Evolutionary conservation across 92 coral and sea anemone genomes (phyloP).

Genomic region (Palythoa heliodiscus): DNA sequence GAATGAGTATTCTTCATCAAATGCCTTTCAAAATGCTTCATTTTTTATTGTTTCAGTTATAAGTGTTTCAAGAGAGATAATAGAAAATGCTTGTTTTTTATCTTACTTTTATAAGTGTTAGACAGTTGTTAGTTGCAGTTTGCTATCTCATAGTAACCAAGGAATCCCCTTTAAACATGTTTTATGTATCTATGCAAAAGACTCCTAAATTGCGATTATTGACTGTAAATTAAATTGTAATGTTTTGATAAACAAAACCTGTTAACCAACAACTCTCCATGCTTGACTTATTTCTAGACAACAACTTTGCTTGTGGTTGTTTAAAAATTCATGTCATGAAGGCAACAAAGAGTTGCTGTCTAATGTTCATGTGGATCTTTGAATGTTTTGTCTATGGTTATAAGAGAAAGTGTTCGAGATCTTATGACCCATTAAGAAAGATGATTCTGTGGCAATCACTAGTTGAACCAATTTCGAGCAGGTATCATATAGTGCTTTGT

Average conservation of each 20-base stretch:
- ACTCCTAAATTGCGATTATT: background rate
- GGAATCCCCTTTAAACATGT: slow-evolving; percentile 29
- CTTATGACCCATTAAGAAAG: slow-evolving; percentile 36
- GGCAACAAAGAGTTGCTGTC: slow-evolving; percentile 39
- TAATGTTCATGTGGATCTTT: slow-evolving; percentile 1
- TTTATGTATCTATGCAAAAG: background rate
- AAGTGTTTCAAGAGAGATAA: no score
- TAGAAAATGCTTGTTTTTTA: no score
- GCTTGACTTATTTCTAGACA: slow-evolving; percentile 45
- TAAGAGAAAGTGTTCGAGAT: slow-evolving; percentile 5
- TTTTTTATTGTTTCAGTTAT: no score
- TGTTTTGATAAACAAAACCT: slow-evolving; percentile 16
- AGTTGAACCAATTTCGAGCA: slow-evolving; percentile 3
- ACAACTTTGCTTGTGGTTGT: slow-evolving; percentile 67
- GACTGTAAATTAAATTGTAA: background rate
- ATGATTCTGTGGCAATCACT: background rate
- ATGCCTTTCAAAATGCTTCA: no score
- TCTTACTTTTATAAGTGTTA: background rate
- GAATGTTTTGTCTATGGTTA: slow-evolving; percentile 27
- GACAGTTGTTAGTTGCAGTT: background rate
- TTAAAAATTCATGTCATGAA: slow-evolving; percentile 57
- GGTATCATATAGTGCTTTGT: background rate
- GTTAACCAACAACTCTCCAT: background rate
- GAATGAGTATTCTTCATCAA: no score
- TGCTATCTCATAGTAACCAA: background rate